Conservation (phyloP, 2,113 vertebrate genomes). For the Echinops telfairi region DNA sequence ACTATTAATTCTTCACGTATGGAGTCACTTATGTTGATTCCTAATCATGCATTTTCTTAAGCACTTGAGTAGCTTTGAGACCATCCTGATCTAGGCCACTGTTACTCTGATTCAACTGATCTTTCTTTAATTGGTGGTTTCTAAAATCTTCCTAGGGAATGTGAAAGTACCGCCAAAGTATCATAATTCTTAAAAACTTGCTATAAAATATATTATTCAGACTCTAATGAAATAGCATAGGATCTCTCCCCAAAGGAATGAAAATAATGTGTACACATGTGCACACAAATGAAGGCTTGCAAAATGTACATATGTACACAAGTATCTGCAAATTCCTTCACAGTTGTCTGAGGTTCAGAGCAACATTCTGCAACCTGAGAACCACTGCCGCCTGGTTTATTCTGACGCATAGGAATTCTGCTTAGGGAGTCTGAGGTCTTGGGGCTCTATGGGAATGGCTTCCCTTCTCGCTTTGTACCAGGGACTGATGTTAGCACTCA, state of each 20-base stretch:
- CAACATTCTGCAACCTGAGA: background rate
- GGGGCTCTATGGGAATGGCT: too few species aligned
- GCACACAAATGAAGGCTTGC: background rate
- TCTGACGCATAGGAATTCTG: too few species aligned
- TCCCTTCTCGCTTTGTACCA: too few species aligned
- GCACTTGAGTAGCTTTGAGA: background rate
- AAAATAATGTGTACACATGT: background rate
- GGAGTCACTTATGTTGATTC: too few species aligned
- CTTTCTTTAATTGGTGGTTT: background rate
- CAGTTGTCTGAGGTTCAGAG: background rate
- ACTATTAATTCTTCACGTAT: background rate
- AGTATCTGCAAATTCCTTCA: background rate
- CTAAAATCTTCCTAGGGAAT: background rate
- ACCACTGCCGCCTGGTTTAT: too few species aligned
- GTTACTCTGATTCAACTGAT: background rate
- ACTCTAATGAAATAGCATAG: background rate
- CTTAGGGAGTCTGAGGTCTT: too few species aligned
- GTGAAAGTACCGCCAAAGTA: background rate
- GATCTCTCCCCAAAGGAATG: background rate
- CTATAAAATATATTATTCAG: background rate
- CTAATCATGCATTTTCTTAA: background rate
- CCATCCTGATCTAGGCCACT: background rate
- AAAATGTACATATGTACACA: background rate
- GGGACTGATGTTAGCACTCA: too few species aligned
- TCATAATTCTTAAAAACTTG: conserved; percentile 10